Evolutionary conservation across 23 tunicate genomes (phyloP).

Genomic region (Ciona savignyi): DNA sequence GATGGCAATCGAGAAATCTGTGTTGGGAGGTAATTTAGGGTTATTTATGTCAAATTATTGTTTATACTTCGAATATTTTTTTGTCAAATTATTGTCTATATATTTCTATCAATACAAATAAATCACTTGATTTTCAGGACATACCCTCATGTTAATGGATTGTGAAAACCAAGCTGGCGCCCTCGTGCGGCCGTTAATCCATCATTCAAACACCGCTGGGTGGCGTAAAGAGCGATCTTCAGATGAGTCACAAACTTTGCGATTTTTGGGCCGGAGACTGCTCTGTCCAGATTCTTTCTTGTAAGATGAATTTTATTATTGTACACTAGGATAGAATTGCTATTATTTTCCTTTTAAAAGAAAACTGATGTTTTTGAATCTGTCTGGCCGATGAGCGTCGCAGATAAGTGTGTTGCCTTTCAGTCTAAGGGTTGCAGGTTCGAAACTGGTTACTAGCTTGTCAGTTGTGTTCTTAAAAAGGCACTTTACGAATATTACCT

Average conservation of each 20-base stretch:
- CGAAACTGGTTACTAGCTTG: too few relatives aligned
- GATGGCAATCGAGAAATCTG: constrained; percentile 66
- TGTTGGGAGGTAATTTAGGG: constrained; percentile 49
- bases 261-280: constrained; percentile 66
- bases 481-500: too few relatives aligned
- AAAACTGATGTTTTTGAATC: too few relatives aligned
- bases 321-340: not conserved
- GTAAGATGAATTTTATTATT: constrained; percentile 12
- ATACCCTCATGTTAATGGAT: constrained; percentile 79
- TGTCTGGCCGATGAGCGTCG: too few relatives aligned
- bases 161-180: constrained; percentile 88
- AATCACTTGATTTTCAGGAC: constrained; percentile 28
- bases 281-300: constrained; percentile 76
- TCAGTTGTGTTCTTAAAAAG: too few relatives aligned
- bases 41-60: not conserved
- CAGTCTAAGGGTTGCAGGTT: too few relatives aligned
- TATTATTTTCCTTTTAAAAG: too few relatives aligned
- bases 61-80: not conserved
- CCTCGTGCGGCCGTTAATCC: constrained; percentile 78
- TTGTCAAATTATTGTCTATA: not conserved
- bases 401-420: too few relatives aligned
- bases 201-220: constrained; percentile 62
- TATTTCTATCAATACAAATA: not conserved
- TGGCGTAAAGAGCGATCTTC: constrained; percentile 20
- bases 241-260: constrained; percentile 69